Conservation (phyloP, 2,888 invertebrate species). For the Pocota personata region DNA sequence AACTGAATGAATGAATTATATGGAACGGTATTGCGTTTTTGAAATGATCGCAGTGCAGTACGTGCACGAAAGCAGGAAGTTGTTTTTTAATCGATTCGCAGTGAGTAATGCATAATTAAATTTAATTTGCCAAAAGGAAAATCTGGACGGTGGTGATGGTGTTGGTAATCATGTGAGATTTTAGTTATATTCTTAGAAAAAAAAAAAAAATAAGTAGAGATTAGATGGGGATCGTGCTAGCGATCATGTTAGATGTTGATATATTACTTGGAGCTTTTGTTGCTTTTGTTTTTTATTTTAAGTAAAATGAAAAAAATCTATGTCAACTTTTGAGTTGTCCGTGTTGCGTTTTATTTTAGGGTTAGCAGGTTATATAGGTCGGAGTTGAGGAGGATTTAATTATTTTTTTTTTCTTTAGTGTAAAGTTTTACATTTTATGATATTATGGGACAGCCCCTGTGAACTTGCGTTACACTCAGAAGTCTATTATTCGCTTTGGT, state of each 20-base stretch:
- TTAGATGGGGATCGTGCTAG: background rate
- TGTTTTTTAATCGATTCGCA: background rate
- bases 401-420: too few species aligned
- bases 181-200: background rate
- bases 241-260: background rate
- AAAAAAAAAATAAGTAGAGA: too few species aligned
- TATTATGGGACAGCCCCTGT: too few species aligned
- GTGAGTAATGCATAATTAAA: constrained; percentile 1
- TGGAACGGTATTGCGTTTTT: background rate
- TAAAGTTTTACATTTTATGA: too few species aligned
- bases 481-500: too few species aligned
- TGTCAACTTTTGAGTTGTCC: background rate
- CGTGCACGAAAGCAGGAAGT: constrained; percentile 59
- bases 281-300: too few species aligned
- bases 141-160: background rate
- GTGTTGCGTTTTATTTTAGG: too few species aligned
- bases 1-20: background rate
- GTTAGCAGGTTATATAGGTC: too few species aligned
- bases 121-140: background rate
- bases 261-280: background rate
- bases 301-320: background rate
- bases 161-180: background rate
- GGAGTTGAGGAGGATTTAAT: too few species aligned
- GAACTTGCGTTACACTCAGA: too few species aligned
- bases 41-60: constrained; percentile 18